A percentile compares a stretch with the other conserved stretches of the same genome.
Evolutionary conservation across 2,888 invertebrate genomes (phyloP).

Genomic region (Vesta saturnalis): DNA sequence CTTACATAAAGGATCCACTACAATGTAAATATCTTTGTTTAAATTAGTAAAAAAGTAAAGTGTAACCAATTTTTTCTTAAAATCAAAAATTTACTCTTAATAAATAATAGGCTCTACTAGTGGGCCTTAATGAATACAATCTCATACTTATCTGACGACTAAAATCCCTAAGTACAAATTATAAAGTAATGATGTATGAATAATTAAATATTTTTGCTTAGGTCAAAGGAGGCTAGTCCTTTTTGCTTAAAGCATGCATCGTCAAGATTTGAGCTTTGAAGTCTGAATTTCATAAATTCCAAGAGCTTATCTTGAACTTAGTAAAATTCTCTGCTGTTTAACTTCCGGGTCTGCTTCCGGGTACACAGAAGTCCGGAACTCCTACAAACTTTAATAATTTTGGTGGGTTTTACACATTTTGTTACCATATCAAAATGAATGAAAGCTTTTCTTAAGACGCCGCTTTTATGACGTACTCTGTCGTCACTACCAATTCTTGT

Average conservation of each 20-base stretch:
- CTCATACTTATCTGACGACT: conserved; percentile 31
- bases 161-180: conserved; percentile 33
- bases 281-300: conserved; percentile 42
- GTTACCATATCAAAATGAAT: neutral
- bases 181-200: conserved; percentile 36
- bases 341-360: conserved; percentile 41
- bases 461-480: neutral
- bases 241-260: conserved; percentile 27
- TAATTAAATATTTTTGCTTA: conserved; percentile 35
- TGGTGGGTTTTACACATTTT: conserved; percentile 20
- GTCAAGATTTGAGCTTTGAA: conserved; percentile 39
- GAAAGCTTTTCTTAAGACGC: neutral
- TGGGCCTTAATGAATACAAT: conserved; percentile 33
- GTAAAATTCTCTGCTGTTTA: conserved; percentile 40
- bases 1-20: no score
- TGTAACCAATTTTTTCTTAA: neutral
- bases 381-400: conserved; percentile 33
- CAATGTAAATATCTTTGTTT: no score
- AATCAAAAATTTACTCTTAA: conserved; percentile 21
- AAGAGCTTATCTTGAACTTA: conserved; percentile 40
- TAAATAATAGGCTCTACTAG: conserved; percentile 29
- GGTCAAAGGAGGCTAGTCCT: conserved; percentile 32
- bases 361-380: conserved; percentile 34
- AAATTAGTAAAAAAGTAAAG: no score
- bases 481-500: neutral